Evolutionary conservation across 2,113 vertebrate genomes (phyloP).

Genomic region (Mellivora capensis): DNA sequence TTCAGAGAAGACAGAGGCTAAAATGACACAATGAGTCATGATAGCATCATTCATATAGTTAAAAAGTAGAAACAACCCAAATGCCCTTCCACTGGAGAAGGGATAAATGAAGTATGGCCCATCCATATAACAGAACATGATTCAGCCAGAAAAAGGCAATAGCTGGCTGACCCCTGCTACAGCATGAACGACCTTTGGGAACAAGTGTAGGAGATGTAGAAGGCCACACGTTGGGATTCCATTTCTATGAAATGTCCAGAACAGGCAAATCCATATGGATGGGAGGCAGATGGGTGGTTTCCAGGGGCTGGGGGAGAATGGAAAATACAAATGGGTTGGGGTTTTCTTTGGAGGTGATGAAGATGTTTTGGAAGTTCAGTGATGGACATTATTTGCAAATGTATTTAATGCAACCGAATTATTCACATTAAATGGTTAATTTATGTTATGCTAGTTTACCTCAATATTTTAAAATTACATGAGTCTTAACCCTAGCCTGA

Average conservation of each 20-base stretch:
- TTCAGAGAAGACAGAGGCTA: not conserved
- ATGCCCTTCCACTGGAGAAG: accelerated
- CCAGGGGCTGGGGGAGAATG: too few relatives aligned
- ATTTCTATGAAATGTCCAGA: too few relatives aligned
- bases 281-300: too few relatives aligned
- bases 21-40: not conserved
- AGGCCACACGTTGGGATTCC: not conserved
- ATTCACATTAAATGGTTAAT: not conserved
- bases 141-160: not conserved
- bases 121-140: accelerated
- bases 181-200: accelerated
- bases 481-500: not conserved
- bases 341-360: not conserved
- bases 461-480: not conserved
- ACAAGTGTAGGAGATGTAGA: not conserved
- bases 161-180: accelerated
- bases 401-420: too few relatives aligned
- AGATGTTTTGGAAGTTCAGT: too few relatives aligned
- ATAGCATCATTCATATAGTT: not conserved
- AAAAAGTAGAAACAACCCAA: too few relatives aligned
- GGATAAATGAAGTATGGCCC: accelerated
- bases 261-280: too few relatives aligned
- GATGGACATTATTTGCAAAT: accelerated
- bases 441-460: not conserved
- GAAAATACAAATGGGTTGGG: not conserved